These are phyloP conservation scores for Drosophila aff. DNA, from an alignment of 1,140 invertebrate species.

Conservation along the genomic window DNA sequence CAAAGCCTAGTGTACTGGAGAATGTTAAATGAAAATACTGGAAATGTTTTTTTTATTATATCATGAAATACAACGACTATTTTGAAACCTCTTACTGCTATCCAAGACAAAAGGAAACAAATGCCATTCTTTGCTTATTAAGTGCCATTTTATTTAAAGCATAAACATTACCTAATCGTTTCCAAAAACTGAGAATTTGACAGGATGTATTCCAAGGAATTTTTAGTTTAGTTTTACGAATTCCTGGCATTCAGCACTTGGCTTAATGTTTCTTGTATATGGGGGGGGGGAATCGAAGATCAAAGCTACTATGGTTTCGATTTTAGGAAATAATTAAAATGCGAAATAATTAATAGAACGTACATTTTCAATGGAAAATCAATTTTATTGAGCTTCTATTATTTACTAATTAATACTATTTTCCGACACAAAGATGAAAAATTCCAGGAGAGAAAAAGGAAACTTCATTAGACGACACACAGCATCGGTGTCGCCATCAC, in stretches of 20 bases:
- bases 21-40: conserved; percentile 10
- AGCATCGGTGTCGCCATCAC: conserved; percentile 10
- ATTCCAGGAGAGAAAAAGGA: background rate
- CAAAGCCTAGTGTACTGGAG: background rate
- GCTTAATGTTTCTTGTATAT: too few relatives aligned
- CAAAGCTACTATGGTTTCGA: background rate
- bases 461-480: conserved; percentile 1
- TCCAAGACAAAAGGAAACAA: background rate
- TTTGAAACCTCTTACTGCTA: background rate
- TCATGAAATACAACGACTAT: background rate
- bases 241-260: background rate
- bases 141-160: background rate
- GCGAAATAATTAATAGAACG: too few relatives aligned
- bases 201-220: background rate
- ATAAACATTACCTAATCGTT: background rate
- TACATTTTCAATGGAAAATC: background rate
- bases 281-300: background rate
- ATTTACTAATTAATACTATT: background rate
- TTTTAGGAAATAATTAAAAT: background rate
- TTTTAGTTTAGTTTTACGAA: background rate
- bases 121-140: background rate
- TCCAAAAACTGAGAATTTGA: background rate
- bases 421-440: background rate
- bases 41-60: conserved; percentile 1
- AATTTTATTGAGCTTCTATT: background rate